Conservation (phyloP, 2,113 vertebrate genomes). For the Phalacrocorax brasilianus region DNA sequence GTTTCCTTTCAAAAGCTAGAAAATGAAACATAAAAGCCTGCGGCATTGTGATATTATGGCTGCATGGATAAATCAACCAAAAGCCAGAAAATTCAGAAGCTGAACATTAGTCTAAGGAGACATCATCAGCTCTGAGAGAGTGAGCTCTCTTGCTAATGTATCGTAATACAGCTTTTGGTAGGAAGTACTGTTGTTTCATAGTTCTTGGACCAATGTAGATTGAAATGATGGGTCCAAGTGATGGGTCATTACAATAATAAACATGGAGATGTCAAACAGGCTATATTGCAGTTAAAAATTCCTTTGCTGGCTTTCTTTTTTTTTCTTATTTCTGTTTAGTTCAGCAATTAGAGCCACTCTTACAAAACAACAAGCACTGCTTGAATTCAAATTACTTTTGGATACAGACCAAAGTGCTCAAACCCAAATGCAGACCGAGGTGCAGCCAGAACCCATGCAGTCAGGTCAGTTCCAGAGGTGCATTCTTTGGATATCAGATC, state of each 20-base stretch:
- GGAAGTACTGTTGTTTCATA: background rate
- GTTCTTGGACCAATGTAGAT: background rate
- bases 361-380: background rate
- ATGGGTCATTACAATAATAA: background rate
- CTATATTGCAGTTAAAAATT: background rate
- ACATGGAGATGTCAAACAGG: background rate
- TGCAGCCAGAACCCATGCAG: background rate
- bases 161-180: background rate
- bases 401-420: background rate
- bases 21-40: constrained; percentile 43
- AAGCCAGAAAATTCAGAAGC: background rate
- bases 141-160: background rate
- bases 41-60: background rate
- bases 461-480: background rate
- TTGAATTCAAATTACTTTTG: background rate
- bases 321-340: background rate
- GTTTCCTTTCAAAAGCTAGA: constrained; percentile 32
- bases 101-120: constrained; percentile 35
- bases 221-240: background rate
- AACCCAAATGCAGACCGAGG: background rate
- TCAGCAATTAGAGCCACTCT: background rate
- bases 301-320: background rate
- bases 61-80: constrained; percentile 25
- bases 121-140: background rate
- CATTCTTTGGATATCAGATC: constrained; percentile 11